phyloP scores from a whole-genome alignment of 2,797 vertebrate species.

The Potorous gilbertii region DNA sequence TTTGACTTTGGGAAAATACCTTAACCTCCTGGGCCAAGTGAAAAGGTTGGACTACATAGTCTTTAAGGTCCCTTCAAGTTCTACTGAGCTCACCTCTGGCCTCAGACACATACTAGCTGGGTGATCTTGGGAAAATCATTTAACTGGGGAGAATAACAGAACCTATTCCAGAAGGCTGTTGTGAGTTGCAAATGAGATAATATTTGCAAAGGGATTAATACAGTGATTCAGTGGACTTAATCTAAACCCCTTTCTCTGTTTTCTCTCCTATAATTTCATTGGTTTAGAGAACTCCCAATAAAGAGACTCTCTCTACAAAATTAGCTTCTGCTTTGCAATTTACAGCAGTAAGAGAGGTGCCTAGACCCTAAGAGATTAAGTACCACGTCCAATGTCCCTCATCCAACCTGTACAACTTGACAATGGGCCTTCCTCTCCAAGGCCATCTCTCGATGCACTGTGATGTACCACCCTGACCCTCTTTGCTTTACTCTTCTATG shows the following conservation, averaged over 20 bases:
- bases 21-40: too few relatives aligned
- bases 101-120: too few relatives aligned
- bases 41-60: too few relatives aligned
- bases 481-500: too few relatives aligned
- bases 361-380: not conserved
- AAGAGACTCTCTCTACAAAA: not conserved
- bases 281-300: not conserved
- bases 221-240: not conserved
- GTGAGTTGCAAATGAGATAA: too few relatives aligned
- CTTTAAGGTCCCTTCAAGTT: too few relatives aligned
- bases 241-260: not conserved
- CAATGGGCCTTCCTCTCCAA: not conserved
- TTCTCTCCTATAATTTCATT: not conserved
- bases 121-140: not conserved
- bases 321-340: not conserved
- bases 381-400: not conserved
- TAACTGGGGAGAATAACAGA: too few relatives aligned
- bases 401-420: not conserved
- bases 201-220: too few relatives aligned
- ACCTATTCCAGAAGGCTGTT: too few relatives aligned
- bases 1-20: too few relatives aligned
- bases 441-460: not conserved
- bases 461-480: too few relatives aligned
- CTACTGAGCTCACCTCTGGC: too few relatives aligned
- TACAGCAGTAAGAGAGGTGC: not conserved